phyloP scores from a whole-genome alignment of 2,888 invertebrate species.

The Elmis aenea region DNA sequence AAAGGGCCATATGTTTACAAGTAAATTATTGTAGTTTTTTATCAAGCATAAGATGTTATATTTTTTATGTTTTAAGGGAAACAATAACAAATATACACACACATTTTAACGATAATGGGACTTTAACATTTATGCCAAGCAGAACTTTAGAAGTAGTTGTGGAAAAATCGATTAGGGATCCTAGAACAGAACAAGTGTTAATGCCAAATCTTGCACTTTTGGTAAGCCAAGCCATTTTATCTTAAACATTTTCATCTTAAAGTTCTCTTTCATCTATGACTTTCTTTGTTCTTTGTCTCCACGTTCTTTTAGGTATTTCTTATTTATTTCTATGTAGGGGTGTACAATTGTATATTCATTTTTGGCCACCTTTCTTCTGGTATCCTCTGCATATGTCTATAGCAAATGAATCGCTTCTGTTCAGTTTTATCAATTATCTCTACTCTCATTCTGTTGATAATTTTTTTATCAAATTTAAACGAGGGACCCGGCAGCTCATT shows the following conservation, averaged over 20 bases:
- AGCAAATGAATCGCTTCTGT: no score
- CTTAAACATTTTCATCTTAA: background rate
- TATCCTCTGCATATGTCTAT: no score
- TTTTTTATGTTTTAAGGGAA: slow-evolving; percentile 54
- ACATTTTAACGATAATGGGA: slow-evolving; percentile 59
- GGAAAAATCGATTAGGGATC: slow-evolving; percentile 63
- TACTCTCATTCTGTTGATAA: no score
- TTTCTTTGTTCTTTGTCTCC: no score
- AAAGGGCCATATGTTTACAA: slow-evolving; percentile 79
- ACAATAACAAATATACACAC: slow-evolving; percentile 61
- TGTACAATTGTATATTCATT: no score
- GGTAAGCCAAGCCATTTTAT: slow-evolving; percentile 49
- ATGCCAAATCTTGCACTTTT: slow-evolving; percentile 69
- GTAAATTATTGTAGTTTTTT: slow-evolving; percentile 49
- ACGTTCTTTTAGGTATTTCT: no score
- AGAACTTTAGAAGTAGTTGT: slow-evolving; percentile 55
- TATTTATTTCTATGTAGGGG: no score
- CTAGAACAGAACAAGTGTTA: slow-evolving; percentile 54
- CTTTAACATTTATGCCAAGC: slow-evolving; percentile 60
- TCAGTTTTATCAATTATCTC: no score
- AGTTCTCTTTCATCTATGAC: no score
- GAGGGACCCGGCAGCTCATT: no score
- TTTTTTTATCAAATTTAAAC: no score
- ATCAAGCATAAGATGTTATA: slow-evolving; percentile 1
- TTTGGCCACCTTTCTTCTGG: no score